These are phyloP conservation scores for Leptobrachium ailaonicum DNA, from an alignment of 2,113 vertebrate genomes.

Conservation along the genomic window DNA sequence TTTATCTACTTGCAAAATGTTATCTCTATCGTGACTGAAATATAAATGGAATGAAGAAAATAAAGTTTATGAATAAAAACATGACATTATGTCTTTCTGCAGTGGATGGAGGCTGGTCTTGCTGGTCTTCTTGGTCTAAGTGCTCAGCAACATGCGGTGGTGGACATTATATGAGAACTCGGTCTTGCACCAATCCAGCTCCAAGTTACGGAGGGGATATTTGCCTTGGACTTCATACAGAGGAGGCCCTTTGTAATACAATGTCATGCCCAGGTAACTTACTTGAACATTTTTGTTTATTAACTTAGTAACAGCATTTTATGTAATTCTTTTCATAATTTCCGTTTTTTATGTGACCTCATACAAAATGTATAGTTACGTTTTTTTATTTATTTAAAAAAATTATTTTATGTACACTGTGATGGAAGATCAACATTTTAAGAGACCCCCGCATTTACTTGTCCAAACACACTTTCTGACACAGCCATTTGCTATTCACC, in stretches of 20 bases:
- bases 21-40: too few species aligned
- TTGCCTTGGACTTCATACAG: constrained; percentile 94
- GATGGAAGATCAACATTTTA: too few species aligned
- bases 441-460: too few species aligned
- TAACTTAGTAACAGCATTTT: background rate
- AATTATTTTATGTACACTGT: too few species aligned
- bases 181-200: constrained; percentile 87
- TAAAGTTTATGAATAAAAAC: too few species aligned
- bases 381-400: too few species aligned
- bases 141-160: constrained; percentile 94
- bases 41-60: too few species aligned
- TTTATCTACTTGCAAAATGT: too few species aligned
- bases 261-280: constrained; percentile 84
- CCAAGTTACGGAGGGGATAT: constrained; percentile 93
- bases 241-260: constrained; percentile 93
- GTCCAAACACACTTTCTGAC: too few species aligned
- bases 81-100: constrained; percentile 16
- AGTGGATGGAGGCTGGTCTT: constrained; percentile 97
- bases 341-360: too few species aligned
- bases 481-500: too few species aligned
- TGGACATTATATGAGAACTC: constrained; percentile 92
- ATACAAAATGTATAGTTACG: too few species aligned
- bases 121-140: constrained; percentile 95
- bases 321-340: background rate
- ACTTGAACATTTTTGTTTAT: rapidly evolving